phyloP scores from a whole-genome alignment of 2,113 vertebrate genomes.

The Barnardius zonarius region DNA sequence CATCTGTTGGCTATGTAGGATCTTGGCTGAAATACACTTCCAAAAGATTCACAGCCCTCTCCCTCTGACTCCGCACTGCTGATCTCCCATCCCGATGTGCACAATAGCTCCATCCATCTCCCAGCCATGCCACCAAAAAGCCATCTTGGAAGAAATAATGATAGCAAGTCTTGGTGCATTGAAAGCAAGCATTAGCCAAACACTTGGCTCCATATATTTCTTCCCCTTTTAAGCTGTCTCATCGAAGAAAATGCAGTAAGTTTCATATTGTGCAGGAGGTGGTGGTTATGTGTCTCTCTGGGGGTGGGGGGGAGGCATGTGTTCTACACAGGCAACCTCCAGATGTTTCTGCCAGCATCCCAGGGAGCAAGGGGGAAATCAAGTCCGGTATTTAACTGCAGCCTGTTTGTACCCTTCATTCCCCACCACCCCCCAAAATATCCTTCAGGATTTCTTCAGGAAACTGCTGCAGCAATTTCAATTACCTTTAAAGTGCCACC shows the following conservation, averaged over 20 bases:
- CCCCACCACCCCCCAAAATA: neutral
- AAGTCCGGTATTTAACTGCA: neutral
- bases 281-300: neutral
- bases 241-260: neutral
- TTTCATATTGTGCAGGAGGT: neutral
- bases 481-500: conserved; percentile 7
- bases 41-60: conserved; percentile 37
- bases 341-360: neutral
- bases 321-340: neutral
- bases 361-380: neutral
- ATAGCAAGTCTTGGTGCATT: neutral
- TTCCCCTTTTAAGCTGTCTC: conserved; percentile 46
- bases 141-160: neutral
- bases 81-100: neutral
- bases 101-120: conserved; percentile 39
- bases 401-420: neutral
- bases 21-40: neutral
- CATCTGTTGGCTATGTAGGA: neutral
- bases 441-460: neutral
- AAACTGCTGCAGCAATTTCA: conserved; percentile 31
- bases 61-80: neutral
- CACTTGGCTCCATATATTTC: neutral
- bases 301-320: neutral
- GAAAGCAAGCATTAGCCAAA: conserved; percentile 8
- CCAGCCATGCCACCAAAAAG: conserved; percentile 1